Conservation (phyloP, 2,113 vertebrate species). For the Herpetotheres cachinnans region DNA sequence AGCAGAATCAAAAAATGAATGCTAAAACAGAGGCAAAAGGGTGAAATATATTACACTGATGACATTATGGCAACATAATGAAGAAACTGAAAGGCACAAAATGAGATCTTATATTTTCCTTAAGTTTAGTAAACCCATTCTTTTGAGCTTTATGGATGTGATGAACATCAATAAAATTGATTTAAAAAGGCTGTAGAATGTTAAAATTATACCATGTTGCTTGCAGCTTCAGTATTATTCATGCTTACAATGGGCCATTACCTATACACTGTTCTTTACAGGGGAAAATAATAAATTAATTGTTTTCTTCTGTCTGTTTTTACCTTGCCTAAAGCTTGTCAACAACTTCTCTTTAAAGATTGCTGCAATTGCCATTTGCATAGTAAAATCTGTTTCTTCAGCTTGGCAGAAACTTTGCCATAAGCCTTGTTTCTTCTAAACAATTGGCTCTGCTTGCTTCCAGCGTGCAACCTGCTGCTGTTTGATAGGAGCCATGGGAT, state of each 20-base stretch:
- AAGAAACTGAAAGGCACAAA: conserved; percentile 48
- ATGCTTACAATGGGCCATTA: conserved; percentile 59
- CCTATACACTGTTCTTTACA: conserved; percentile 29
- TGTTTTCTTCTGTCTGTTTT: conserved; percentile 30
- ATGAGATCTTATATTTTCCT: conserved; percentile 67
- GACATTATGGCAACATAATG: conserved; percentile 56
- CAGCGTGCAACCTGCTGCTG: background rate
- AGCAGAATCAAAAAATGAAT: conserved; percentile 54
- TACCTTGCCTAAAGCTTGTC: conserved; percentile 50
- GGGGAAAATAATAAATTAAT: conserved; percentile 70
- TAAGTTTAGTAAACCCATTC: conserved; percentile 60
- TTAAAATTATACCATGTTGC: conserved; percentile 67
- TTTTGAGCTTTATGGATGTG: conserved; percentile 59
- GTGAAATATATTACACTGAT: conserved; percentile 50
- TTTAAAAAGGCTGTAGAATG: conserved; percentile 62
- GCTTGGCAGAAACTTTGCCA: background rate
- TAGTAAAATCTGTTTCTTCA: background rate
- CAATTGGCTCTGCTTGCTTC: background rate
- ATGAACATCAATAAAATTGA: conserved; percentile 71
- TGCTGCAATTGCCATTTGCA: conserved; percentile 22
- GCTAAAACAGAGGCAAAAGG: conserved; percentile 31
- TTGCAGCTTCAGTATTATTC: conserved; percentile 55
- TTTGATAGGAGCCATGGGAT: background rate
- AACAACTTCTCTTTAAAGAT: conserved; percentile 59
- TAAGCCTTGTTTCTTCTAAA: background rate